Percentiles rank a stretch among this genome's conserved stretches.
phyloP scores from a whole-genome alignment of 2,113 vertebrate species.

The Chitala chitala region DNA sequence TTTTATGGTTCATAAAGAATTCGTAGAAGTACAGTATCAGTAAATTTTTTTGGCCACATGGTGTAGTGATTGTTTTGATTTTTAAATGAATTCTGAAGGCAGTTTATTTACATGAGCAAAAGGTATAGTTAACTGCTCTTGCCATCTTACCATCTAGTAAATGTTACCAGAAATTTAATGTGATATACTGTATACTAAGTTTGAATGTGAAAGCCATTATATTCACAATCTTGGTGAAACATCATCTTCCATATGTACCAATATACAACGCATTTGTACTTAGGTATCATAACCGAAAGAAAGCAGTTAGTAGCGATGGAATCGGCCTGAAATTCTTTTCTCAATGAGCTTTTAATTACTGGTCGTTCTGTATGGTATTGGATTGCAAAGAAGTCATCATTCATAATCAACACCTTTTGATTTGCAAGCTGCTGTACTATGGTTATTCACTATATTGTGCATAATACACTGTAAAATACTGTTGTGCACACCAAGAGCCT shows the following conservation, averaged over 20 bases:
- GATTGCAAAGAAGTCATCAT: not conserved
- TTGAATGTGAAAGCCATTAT: too few species aligned
- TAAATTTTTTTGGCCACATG: not conserved
- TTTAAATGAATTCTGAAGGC: not conserved
- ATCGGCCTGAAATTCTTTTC: not conserved
- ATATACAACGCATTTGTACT: too few species aligned
- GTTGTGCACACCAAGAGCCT: too few species aligned
- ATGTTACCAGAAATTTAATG: too few species aligned
- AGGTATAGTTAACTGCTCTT: not conserved
- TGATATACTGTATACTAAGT: too few species aligned
- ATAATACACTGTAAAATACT: not conserved
- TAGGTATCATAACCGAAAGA: too few species aligned
- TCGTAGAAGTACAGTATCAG: not conserved
- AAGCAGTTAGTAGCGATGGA: too few species aligned
- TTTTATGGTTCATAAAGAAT: not conserved
- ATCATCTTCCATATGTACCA: too few species aligned
- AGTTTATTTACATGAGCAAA: not conserved
- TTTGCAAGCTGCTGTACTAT: not conserved
- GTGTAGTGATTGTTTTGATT: not conserved
- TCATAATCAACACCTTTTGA: not conserved
- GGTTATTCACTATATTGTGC: not conserved
- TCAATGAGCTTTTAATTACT: not conserved
- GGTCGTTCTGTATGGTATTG: not conserved
- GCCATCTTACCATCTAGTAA: too few species aligned
- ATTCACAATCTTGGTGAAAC: too few species aligned